phyloP scores from a whole-genome alignment of 2,888 invertebrate genomes.

The Nephrotoma guestfalica region DNA sequence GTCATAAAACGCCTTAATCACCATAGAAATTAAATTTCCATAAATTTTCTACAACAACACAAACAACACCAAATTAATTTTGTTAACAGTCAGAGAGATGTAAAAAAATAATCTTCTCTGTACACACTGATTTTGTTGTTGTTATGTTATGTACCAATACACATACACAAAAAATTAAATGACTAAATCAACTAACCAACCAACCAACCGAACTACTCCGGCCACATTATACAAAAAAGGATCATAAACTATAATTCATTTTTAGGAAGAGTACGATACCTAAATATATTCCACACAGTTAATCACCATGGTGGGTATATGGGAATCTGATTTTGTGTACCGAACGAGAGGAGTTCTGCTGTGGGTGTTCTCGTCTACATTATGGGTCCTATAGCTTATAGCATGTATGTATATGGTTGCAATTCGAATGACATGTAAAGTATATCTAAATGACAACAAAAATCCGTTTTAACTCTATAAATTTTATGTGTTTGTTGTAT shows the following conservation, averaged over 20 bases:
- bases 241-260: neutral
- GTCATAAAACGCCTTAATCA: neutral
- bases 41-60: neutral
- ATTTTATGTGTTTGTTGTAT: neutral
- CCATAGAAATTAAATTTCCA: neutral
- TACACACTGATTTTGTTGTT: neutral
- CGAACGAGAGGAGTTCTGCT: neutral
- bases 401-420: neutral
- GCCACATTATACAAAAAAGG: neutral
- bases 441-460: neutral
- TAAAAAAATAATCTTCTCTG: neutral
- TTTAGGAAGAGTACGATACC: neutral
- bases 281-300: neutral
- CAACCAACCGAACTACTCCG: neutral
- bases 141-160: no score
- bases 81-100: neutral
- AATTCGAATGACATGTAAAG: neutral
- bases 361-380: neutral
- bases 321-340: neutral
- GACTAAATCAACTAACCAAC: neutral
- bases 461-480: neutral
- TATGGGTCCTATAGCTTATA: neutral
- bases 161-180: neutral
- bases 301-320: neutral
- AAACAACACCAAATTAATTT: neutral